Percentiles rank a stretch among this genome's conserved stretches.
phyloP scores from a whole-genome alignment of 2,113 vertebrate genomes.

The Lutjanus erythropterus region DNA sequence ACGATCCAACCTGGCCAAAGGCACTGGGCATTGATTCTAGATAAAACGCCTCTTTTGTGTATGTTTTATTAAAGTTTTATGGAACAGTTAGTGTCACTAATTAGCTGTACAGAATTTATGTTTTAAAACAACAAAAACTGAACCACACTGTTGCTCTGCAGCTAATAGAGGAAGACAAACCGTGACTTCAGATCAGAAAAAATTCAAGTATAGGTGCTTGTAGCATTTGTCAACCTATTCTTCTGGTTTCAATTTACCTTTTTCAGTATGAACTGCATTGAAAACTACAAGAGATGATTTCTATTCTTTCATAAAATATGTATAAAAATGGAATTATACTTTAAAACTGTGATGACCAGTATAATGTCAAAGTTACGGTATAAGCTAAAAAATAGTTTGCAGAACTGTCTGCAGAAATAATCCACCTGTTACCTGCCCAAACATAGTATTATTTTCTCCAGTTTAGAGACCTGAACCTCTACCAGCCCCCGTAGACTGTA shows the following conservation, averaged over 20 bases:
- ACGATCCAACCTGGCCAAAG: constrained; percentile 26
- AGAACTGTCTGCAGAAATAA: too few relatives aligned
- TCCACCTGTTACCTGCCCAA: too few relatives aligned
- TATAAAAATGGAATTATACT: neutral
- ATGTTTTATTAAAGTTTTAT: constrained; percentile 46
- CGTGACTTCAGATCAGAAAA: neutral
- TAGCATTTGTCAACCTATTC: neutral
- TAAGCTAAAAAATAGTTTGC: neutral
- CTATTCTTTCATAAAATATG: neutral
- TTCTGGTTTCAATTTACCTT: neutral
- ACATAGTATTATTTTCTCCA: too few relatives aligned
- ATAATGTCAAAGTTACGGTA: neutral
- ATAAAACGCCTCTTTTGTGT: constrained; percentile 43
- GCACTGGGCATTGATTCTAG: constrained; percentile 50
- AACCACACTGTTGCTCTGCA: neutral
- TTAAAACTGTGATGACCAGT: neutral
- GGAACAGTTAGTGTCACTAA: constrained; percentile 58
- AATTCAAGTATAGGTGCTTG: neutral
- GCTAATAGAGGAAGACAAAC: neutral
- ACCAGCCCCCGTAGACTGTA: too few relatives aligned
- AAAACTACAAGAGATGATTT: neutral
- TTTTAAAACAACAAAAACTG: constrained; percentile 9
- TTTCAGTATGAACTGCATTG: neutral
- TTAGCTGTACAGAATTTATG: constrained; percentile 36
- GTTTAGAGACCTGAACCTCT: too few relatives aligned